Evolutionary conservation across 1,140 invertebrate genomes (phyloP), one percentile per base, ranked within the genome.

Genomic region (Solenopsis fugax): DNA sequence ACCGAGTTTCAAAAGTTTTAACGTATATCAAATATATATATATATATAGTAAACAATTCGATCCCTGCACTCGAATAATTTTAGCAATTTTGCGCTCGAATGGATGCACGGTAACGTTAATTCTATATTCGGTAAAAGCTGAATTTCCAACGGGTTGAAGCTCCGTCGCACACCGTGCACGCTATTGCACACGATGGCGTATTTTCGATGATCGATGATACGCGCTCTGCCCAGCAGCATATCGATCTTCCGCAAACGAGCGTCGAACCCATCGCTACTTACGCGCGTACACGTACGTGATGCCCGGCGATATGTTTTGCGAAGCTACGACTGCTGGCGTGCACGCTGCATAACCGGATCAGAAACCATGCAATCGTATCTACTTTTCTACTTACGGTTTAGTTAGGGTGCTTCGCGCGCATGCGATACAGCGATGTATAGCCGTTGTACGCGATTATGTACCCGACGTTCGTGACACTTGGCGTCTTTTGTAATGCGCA

Each of bases 291-390:
- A 24, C 6, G 24, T 73, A 64, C 54, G 52, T 62, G 65, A 90
- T 54, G 86, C 76, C 29, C 73, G 67, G 34, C 62, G 86, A 84
- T 80, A 72, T 86, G 88, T 91, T 93, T 90, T 88, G 90, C 87
- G 93, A 94, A 94, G 94, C 94, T 94, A 93, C 90, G 93, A 92
- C 75, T 86, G 86, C 80, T 88, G 85, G 69, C 89, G 58, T 86
- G 86, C 82, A 91, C 89, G 75, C 69, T 88, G 88, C 91, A 91
- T 95, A 95, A 95, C 93, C 92, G 94, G 94, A 95, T 95, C 93
- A 95, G 95, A 95, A 95, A 95, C 95, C 95, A 95, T 95, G 94
- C 94, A 95, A 92, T 93, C 88, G 94, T 94, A 93, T 94, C 93
- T 95, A 92, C 93, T 95, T 95, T 94, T 94, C 93, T 94, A 93